A percentile compares a stretch with the other conserved stretches of the same genome.
Conservation (phyloP, 2,797 vertebrate species). For the Pseudopleuronectes americanus region DNA sequence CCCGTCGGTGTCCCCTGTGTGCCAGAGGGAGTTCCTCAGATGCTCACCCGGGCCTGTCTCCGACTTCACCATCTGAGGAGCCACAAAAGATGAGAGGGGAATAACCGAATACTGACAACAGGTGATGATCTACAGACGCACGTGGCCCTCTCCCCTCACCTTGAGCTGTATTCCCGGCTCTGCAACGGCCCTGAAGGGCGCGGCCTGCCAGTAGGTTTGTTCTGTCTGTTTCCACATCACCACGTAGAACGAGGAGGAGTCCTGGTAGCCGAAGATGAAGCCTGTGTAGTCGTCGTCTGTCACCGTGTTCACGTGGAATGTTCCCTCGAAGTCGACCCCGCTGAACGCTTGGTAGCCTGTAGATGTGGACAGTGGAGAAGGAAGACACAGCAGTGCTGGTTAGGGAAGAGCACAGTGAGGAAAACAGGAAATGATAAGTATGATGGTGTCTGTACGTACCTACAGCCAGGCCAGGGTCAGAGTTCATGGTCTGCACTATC, state of each 20-base stretch:
- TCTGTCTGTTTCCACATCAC: constrained; percentile 99
- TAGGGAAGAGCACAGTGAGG: not conserved
- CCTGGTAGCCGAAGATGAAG: constrained; percentile 99
- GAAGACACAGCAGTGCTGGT: not conserved
- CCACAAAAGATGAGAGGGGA: not conserved
- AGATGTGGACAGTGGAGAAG: not conserved
- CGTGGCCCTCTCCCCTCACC: constrained; percentile 77
- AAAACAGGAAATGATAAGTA: not conserved
- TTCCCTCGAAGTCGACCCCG: constrained; percentile 98
- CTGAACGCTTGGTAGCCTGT: constrained; percentile 98
- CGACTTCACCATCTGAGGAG: constrained; percentile 93
- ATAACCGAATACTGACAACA: not conserved
- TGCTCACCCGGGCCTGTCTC: constrained; percentile 96
- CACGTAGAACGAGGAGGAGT: constrained; percentile 98
- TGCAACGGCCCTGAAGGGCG: constrained; percentile 96
- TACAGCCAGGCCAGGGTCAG: constrained; percentile 97
- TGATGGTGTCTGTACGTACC: constrained; percentile 81
- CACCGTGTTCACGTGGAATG: constrained; percentile 97
- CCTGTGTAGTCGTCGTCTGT: constrained; percentile 97
- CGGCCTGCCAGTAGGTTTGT: constrained; percentile 98
- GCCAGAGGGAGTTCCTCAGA: constrained; percentile 97
- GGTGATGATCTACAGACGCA: constrained; percentile 31
- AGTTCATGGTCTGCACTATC: constrained; percentile 99
- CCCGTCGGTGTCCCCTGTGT: constrained; percentile 92
- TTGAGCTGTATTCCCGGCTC: constrained; percentile 99